These are phyloP conservation scores for Chelon labrosus DNA, from an alignment of 2,797 vertebrate species.

Conservation along the genomic window DNA sequence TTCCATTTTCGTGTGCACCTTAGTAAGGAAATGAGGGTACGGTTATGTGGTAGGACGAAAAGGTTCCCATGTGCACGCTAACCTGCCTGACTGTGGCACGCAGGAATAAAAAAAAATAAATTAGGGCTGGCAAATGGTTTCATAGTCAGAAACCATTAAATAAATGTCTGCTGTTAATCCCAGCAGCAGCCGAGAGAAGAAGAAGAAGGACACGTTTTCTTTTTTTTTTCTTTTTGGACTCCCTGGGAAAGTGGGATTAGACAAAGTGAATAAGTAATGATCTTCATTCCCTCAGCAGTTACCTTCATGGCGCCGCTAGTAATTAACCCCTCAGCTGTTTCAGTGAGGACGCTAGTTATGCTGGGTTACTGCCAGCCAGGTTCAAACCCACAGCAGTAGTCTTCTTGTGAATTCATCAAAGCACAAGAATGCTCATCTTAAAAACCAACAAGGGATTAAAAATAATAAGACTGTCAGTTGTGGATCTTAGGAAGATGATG, in stretches of 20 bases:
- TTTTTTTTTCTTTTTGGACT: constrained; percentile 33
- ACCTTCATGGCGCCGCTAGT: constrained; percentile 39
- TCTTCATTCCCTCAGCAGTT: constrained; percentile 55
- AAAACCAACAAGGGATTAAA: neutral
- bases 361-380: constrained; percentile 3
- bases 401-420: neutral
- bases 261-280: constrained; percentile 62
- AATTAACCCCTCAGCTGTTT: constrained; percentile 47
- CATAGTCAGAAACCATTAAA: constrained; percentile 30
- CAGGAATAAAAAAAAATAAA: neutral
- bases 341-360: constrained; percentile 14
- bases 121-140: constrained; percentile 10
- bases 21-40: constrained; percentile 70
- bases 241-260: constrained; percentile 53
- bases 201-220: neutral
- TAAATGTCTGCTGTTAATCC: constrained; percentile 4
- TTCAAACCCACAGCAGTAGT: neutral
- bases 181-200: neutral
- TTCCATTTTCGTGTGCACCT: constrained; percentile 50
- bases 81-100: constrained; percentile 31
- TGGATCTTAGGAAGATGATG: too few relatives aligned
- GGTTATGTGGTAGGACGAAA: constrained; percentile 47
- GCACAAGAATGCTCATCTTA: neutral
- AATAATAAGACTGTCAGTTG: too few relatives aligned
- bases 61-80: constrained; percentile 32